Conservation (phyloP, 1,140 invertebrate species). For the Harpegnathos saltator region DNA sequence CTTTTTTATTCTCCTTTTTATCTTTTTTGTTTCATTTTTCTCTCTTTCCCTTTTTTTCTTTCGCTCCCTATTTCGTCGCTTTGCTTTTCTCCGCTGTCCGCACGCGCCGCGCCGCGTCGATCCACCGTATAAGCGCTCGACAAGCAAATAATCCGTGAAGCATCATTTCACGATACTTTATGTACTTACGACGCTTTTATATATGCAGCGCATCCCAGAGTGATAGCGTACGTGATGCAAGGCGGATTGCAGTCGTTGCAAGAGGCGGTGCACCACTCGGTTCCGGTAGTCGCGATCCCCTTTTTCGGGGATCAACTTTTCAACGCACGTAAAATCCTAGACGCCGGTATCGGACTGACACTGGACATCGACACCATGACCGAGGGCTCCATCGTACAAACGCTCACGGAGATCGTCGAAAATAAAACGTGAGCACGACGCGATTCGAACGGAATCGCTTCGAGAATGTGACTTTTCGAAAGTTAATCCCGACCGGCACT, state of each 20-base stretch:
- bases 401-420: constrained; percentile 76
- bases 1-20: background rate
- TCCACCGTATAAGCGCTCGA: constrained; percentile 7
- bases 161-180: constrained; percentile 28
- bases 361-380: constrained; percentile 79
- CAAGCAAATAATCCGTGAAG: constrained; percentile 39
- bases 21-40: background rate
- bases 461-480: constrained; percentile 31
- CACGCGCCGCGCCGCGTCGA: background rate
- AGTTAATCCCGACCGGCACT: constrained; percentile 22
- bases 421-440: constrained; percentile 79
- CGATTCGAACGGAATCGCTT: background rate
- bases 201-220: constrained; percentile 84
- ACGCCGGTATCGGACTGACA: constrained; percentile 79
- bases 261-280: constrained; percentile 86
- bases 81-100: background rate
- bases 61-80: background rate
- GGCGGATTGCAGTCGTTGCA: constrained; percentile 87
- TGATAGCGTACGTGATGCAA: constrained; percentile 87
- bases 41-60: background rate
- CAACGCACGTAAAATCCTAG: constrained; percentile 81
- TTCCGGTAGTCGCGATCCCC: constrained; percentile 86
- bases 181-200: constrained; percentile 62
- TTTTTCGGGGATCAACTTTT: constrained; percentile 85
- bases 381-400: constrained; percentile 70